Conservation (phyloP, 2,797 vertebrate species). For the Malurus leucopterus region DNA sequence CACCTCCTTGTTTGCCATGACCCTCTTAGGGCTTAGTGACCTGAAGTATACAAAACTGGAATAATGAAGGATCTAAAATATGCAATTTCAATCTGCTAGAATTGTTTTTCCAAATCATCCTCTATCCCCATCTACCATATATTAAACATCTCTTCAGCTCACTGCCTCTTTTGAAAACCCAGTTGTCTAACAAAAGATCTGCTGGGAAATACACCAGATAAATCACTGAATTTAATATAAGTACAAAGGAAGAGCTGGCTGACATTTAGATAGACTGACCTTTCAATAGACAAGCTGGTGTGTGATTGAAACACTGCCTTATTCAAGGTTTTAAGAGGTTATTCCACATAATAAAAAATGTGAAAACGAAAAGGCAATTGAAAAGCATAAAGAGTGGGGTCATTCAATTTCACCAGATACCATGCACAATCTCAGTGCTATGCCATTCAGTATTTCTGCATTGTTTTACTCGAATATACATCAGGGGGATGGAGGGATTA, state of each 20-base stretch:
- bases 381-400: background rate
- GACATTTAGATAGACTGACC: slow-evolving; percentile 39
- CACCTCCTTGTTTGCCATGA: background rate
- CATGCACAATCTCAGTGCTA: background rate
- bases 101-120: background rate
- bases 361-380: background rate
- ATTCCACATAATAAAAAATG: background rate
- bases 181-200: background rate
- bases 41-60: background rate
- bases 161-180: background rate
- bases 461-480: background rate
- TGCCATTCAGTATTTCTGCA: background rate
- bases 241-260: background rate
- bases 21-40: background rate
- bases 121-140: background rate
- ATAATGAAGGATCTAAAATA: background rate
- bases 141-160: background rate
- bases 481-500: background rate
- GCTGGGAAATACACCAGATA: background rate
- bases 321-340: background rate
- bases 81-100: background rate
- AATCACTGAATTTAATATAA: background rate
- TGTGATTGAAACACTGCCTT: slow-evolving; percentile 9
- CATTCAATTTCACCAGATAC: background rate
- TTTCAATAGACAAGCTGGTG: background rate